Evolutionary conservation across 2,888 invertebrate species (phyloP).

Genomic region (Hesperia comma): DNA sequence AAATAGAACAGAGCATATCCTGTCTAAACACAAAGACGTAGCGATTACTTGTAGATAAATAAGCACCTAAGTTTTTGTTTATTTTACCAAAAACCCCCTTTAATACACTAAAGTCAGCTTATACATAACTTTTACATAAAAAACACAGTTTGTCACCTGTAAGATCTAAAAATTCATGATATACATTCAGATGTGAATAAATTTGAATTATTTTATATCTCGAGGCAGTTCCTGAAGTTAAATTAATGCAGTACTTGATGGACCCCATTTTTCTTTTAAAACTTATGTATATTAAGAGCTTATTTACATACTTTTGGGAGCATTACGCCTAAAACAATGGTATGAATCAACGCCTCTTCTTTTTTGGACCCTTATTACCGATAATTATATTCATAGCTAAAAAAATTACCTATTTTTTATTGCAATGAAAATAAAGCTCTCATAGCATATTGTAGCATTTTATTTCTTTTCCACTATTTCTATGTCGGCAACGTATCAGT

Average conservation of each 20-base stretch:
- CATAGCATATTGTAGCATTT: too few species aligned
- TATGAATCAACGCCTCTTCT: background rate
- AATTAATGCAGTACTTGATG: constrained; percentile 4
- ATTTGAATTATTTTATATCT: constrained; percentile 6
- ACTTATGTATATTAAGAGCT: constrained; percentile 6
- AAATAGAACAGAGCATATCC: too few species aligned
- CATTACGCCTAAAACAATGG: background rate
- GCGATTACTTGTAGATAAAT: too few species aligned
- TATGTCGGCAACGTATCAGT: too few species aligned
- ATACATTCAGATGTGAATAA: constrained; percentile 4
- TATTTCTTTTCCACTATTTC: too few species aligned
- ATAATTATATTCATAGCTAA: too few species aligned
- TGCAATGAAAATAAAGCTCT: too few species aligned
- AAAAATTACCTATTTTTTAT: too few species aligned
- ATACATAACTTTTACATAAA: background rate
- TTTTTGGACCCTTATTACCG: background rate
- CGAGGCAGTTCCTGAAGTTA: constrained; percentile 1
- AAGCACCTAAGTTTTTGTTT: too few species aligned
- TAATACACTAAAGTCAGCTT: too few species aligned
- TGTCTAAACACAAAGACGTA: too few species aligned
- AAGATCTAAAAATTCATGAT: constrained; percentile 30
- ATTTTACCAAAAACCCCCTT: too few species aligned
- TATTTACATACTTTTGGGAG: constrained; percentile 8
- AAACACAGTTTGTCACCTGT: background rate
- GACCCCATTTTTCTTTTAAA: constrained; percentile 4